Base-by-base conservation (phyloP, 2,888 invertebrate genomes). In the Seira sanloemensis region DNA sequence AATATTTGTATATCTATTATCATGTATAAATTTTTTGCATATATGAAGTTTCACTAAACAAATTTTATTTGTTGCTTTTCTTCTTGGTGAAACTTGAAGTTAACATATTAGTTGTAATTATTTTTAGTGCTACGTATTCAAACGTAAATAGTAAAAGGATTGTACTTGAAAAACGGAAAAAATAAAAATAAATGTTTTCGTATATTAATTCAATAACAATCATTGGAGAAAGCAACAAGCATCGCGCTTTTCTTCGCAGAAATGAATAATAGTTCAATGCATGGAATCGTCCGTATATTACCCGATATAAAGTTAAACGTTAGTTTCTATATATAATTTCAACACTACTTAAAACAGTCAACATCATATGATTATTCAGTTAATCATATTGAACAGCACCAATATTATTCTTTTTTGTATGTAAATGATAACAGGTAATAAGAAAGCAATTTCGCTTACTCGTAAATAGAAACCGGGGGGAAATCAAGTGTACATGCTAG, bases 11-110 rank as follows among this genome's bases (percentile, higher is more conserved):
- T 58, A n/a, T 58, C n/a, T 12, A 37, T 46, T 72, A 58, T 77
- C 83, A 73, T 77, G 83, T 83, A 83, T 83, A 83, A 83, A 83
- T 72, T n/a, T n/a, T n/a, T 82, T 78, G 83, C 78, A 73, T 83
- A 78, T 73, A 50, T 83, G 67, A 83, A 78, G 83, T 77, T 66
- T 67, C 76, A 18, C 58, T 58, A 58, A 58, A 58, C 12, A 37
- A 37, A 37, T 37, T 37, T 58, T 58, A 18, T 58, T 58, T 58
- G 58, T 58, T 16, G 37, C 12, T 58, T 58, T 58, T 58, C 4
- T 58, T 58, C n/a, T n/a, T n/a, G n/a, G n/a, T n/a, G n/a, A n/a
- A n/a, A n/a, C n/a, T n/a, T n/a, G n/a, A n/a, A n/a, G n/a, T n/a
- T n/a, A n/a, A n/a, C n/a, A n/a, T n/a, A n/a, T n/a, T n/a, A n/a